A percentile compares a stretch with the other conserved stretches of the same genome.
Conservation (phyloP, 2,888 invertebrate species). For the Cephus spinipes region DNA sequence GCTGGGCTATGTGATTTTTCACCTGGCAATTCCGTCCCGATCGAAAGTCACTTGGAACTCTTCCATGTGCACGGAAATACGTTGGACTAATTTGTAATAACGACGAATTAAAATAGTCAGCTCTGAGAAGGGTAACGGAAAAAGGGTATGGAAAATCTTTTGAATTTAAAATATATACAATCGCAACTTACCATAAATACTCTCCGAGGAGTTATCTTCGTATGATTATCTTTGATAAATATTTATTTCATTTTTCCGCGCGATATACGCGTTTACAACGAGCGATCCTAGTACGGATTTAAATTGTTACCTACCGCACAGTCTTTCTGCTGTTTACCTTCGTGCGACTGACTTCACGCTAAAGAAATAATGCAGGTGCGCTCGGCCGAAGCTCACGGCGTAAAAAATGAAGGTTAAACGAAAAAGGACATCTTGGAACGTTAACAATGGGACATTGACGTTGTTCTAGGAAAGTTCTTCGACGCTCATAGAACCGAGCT, state of each 20-base stretch:
- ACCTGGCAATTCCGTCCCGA: background rate
- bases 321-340: background rate
- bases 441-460: background rate
- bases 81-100: background rate
- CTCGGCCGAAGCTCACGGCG: background rate
- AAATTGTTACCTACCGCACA: background rate
- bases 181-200: background rate
- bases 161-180: no score
- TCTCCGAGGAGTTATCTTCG: background rate
- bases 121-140: background rate
- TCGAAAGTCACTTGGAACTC: background rate
- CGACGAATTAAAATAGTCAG: background rate
- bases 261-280: background rate
- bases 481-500: background rate
- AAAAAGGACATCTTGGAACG: background rate
- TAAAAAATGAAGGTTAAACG: background rate
- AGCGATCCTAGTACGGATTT: background rate
- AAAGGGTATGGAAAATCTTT: background rate
- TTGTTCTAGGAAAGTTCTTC: background rate
- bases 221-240: background rate
- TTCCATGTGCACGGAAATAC: background rate
- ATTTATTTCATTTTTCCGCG: background rate
- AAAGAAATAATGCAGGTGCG: background rate
- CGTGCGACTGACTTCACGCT: background rate
- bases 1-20: background rate